phyloP scores from a whole-genome alignment of 2,888 invertebrate genomes.

The Ochropacha duplaris region DNA sequence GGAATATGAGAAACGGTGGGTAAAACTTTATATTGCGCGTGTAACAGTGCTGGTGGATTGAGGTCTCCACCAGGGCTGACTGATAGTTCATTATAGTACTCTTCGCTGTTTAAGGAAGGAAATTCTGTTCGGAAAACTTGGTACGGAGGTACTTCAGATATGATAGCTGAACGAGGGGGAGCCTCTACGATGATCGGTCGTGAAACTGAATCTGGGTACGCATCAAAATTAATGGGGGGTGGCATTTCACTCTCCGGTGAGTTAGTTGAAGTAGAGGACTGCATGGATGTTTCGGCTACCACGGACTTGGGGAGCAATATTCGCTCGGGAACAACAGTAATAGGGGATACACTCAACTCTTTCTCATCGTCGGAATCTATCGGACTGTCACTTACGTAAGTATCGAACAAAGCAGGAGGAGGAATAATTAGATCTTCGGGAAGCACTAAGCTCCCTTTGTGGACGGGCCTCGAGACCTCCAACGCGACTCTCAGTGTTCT shows the following conservation, averaged over 20 bases:
- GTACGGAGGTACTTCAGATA: constrained; percentile 65
- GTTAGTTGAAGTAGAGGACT: constrained; percentile 68
- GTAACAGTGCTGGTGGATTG: constrained; percentile 66
- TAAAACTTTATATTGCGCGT: constrained; percentile 71
- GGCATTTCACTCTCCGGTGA: constrained; percentile 70
- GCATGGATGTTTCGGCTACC: constrained; percentile 75
- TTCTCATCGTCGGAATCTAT: constrained; percentile 48
- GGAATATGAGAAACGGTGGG: constrained; percentile 77
- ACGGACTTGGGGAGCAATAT: constrained; percentile 66
- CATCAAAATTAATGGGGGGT: constrained; percentile 75
- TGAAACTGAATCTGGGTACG: constrained; percentile 54
- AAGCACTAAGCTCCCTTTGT: constrained; percentile 58
- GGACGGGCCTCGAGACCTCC: constrained; percentile 56
- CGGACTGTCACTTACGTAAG: constrained; percentile 67
- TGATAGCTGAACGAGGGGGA: constrained; percentile 46
- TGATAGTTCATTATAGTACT: constrained; percentile 60
- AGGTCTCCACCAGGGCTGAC: constrained; percentile 65
- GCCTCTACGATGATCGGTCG: constrained; percentile 30
- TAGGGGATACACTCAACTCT: constrained; percentile 57
- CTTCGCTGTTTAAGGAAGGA: constrained; percentile 47
- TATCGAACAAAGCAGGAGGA: constrained; percentile 77
- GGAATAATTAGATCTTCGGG: constrained; percentile 77
- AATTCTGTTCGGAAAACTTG: constrained; percentile 64
- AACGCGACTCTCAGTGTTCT: constrained; percentile 53
- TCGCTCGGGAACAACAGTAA: constrained; percentile 68